Base-by-base conservation (phyloP, 1,140 invertebrate genomes). In the Triops longicaudatus region DNA sequence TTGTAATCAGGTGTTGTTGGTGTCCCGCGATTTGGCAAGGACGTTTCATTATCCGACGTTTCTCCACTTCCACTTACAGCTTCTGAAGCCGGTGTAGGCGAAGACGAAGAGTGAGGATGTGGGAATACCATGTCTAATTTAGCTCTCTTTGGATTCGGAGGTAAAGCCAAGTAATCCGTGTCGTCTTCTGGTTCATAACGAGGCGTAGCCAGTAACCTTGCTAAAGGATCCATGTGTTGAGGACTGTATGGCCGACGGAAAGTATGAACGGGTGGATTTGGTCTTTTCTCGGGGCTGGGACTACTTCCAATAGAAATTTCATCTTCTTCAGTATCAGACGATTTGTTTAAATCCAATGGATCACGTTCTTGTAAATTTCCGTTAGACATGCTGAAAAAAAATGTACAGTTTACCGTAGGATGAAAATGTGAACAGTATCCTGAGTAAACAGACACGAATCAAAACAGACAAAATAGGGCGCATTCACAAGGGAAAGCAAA, bases 171-270 rank as follows among this genome's bases (percentile, higher is more conserved):
- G 26, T 73, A 77, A 78, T 28, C 28, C 17, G 37, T 28, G 43
- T 31, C 76, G 73, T 43, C 74, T 71, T 79, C 77, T 22, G 26
- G 41, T 26, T 76, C 78, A 73, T 76, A 75, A 17, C 73, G 72
- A 10, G 78, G 78, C 14, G 78, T 78, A 14, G 78, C 76, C 28
- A 78, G 78, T 22, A 78, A 71, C 1, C 78, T 31, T 26, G 78
- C 74, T 17, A 78, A 73, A 12, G 78, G 78, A 28, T 78, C 78
- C 42, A 78, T 42, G 43, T 78, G 73, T 11, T 76, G 27, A 31
- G 37, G 44, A 43, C 44, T 75, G 37, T 75, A 75, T n/a, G 50
- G 50, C 17, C 50, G 50, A 14, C 50, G 14, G 50, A 63, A 63
- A 63, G 50, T 63, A 22, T 17, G 50, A n/a, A 63, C 50, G 14